Evolutionary conservation across 2,888 invertebrate genomes (phyloP).

Genomic region (Hydrotaea cyrtoneurina): DNA sequence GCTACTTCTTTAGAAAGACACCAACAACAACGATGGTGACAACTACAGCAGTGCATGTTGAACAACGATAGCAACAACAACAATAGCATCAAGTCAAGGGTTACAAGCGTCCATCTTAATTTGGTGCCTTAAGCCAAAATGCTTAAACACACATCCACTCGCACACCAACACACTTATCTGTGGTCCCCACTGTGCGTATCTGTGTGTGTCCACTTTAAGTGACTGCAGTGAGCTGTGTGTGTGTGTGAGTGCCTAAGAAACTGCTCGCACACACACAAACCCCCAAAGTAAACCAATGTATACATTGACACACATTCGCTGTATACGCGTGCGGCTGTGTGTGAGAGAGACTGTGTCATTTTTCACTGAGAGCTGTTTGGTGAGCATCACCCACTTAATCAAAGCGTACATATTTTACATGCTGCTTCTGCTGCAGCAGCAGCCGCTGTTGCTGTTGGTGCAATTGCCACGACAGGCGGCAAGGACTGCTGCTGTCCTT

Average conservation of each 20-base stretch:
- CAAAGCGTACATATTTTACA: slow-evolving; percentile 64
- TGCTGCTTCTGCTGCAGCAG: slow-evolving; percentile 9
- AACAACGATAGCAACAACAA: neutral
- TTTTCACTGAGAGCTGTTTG: slow-evolving; percentile 29
- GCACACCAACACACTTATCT: slow-evolving; percentile 25
- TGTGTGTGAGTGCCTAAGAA: slow-evolving; percentile 8
- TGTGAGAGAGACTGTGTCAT: slow-evolving; percentile 6
- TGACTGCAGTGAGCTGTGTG: neutral
- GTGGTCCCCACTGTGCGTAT: neutral
- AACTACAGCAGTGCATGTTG: no score
- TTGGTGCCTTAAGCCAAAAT: slow-evolving; percentile 62
- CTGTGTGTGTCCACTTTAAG: neutral
- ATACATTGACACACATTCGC: no score
- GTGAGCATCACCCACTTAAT: slow-evolving; percentile 66
- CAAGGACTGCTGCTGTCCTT: slow-evolving; percentile 56
- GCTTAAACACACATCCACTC: slow-evolving; percentile 30
- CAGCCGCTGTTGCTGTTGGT: neutral
- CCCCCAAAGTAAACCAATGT: slow-evolving; percentile 8
- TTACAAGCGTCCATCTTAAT: slow-evolving; percentile 66
- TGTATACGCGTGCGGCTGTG: slow-evolving; percentile 40
- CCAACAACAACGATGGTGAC: neutral
- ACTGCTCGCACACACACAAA: slow-evolving; percentile 18
- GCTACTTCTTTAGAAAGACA: neutral
- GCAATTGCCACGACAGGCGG: neutral
- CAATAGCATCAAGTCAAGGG: slow-evolving; percentile 59